These are phyloP conservation scores for Papilio machaon DNA, from an alignment of 1,140 invertebrate genomes.

Conservation along the genomic window DNA sequence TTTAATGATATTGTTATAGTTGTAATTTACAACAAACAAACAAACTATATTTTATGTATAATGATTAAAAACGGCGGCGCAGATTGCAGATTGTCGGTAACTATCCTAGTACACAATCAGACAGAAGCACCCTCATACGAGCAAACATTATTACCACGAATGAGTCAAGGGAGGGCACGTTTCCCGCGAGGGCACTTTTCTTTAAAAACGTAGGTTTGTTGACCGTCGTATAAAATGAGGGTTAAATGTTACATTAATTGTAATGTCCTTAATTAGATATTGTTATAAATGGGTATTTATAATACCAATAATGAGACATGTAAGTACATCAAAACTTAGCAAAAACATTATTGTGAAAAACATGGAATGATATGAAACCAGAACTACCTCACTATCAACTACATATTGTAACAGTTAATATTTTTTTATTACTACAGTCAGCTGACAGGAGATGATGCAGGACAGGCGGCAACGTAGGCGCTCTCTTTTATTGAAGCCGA, in stretches of 20 bases:
- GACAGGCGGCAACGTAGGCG: too few relatives aligned
- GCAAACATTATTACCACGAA: constrained; percentile 78
- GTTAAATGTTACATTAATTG: not conserved
- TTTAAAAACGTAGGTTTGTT: constrained; percentile 73
- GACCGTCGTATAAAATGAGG: constrained; percentile 52
- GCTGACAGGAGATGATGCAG: not conserved
- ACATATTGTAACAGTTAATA: too few relatives aligned
- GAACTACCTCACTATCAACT: too few relatives aligned
- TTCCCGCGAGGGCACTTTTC: constrained; percentile 73
- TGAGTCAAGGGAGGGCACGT: constrained; percentile 68
- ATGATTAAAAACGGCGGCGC: not conserved
- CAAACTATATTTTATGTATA: not conserved
- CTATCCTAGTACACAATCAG: constrained; percentile 60
- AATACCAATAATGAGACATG: not conserved
- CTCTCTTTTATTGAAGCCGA: too few relatives aligned
- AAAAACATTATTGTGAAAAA: too few relatives aligned
- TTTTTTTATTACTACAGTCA: too few relatives aligned
- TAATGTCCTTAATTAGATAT: not conserved
- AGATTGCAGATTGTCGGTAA: constrained; percentile 51
- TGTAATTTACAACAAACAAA: not conserved
- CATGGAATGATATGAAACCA: too few relatives aligned
- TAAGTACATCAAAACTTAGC: not conserved
- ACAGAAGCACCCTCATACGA: constrained; percentile 72
- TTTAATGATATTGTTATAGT: not conserved
- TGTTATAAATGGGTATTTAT: not conserved